Evolutionary conservation across 2,797 vertebrate genomes (phyloP), one percentile per base, ranked within the genome.

Genomic region (Mastacembelus armatus): DNA sequence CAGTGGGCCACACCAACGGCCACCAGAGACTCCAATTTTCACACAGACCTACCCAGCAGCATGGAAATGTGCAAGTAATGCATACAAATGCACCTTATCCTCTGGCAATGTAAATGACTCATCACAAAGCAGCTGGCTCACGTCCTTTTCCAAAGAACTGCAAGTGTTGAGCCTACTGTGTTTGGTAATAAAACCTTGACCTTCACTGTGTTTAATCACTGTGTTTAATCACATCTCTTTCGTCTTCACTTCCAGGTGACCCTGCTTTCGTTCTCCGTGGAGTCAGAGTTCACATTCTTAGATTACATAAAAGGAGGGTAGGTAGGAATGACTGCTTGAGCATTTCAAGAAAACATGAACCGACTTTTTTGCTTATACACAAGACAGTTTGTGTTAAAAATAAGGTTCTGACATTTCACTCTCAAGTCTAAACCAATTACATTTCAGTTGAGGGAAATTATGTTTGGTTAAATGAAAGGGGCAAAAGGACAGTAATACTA

Each of bases 261-360:
- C 0, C 90, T 98, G 75, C 94, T 98, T 21, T 98, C 97, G 0
- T 98, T 99, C 29, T 92, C 96, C 0, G 96, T 98, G 90, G 97
- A 99, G 84, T 95, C 97, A 0, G 97, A 99, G 77, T 95, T 95
- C 81, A 98, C 96, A 0, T 99, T 99, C 89, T 93, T 99, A 32
- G 97, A 99, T 88, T 98, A 97, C 92, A 99, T 99, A 89, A 96
- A 96, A 92, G 97, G 97, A 89, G 97, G 96, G 97, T 98, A 89
- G 96, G 96, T 91, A 59, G 29, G 12, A 62, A 47, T 6, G 27
- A 33, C n/a, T 4, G 9, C 51, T 35, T 58, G 35, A 26, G 64
- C 30, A 12, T 9, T 39, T 36, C 32, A 43, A 42, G 16, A 69
- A 66, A 55, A 7, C 39, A 48, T 30, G 7, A 40, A 73, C 58